phyloP scores from a whole-genome alignment of 2,797 vertebrate genomes.

The Hydrophis major region DNA sequence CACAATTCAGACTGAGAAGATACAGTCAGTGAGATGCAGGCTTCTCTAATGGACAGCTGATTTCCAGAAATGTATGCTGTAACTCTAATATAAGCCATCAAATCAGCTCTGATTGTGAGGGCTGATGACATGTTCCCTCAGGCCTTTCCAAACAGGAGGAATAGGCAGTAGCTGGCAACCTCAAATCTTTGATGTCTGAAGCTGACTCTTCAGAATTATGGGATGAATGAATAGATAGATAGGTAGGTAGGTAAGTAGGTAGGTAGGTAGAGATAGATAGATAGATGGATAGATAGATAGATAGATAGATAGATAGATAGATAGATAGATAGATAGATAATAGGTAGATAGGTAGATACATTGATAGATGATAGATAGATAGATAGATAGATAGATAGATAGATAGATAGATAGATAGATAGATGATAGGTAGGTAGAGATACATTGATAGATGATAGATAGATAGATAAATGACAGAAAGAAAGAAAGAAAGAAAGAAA shows the following conservation, averaged over 20 bases:
- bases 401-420: too few species aligned
- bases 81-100: neutral
- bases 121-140: neutral
- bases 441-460: too few species aligned
- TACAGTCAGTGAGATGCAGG: neutral
- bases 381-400: too few species aligned
- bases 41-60: neutral
- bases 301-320: too few species aligned
- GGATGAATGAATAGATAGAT: neutral
- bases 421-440: too few species aligned
- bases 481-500: too few species aligned
- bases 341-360: too few species aligned
- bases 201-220: neutral
- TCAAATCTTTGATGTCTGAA: neutral
- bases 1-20: neutral
- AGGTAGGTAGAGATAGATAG: too few species aligned
- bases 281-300: too few species aligned
- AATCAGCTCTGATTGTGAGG: neutral
- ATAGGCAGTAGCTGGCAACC: neutral
- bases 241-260: too few species aligned
- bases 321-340: too few species aligned
- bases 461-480: too few species aligned
- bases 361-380: fast-evolving
- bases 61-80: neutral
- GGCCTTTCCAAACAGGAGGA: neutral